A percentile compares a stretch with the other conserved stretches of the same genome.
These are phyloP conservation scores for Campoplex nolae DNA, from an alignment of 2,888 invertebrate species.

Conservation along the genomic window DNA sequence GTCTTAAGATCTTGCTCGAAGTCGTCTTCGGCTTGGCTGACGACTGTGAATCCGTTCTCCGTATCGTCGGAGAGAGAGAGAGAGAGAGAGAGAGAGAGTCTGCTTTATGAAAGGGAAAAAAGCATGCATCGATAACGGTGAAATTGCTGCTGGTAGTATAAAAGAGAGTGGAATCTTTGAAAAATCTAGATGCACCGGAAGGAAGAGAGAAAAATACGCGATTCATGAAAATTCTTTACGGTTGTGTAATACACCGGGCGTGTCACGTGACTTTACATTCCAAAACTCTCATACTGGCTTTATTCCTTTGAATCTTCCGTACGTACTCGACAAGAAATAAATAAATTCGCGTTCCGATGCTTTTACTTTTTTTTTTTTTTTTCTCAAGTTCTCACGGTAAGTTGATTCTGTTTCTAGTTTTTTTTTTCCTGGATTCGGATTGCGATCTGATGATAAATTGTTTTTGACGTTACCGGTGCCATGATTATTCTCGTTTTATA, in stretches of 20 bases:
- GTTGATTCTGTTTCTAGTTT: not conserved
- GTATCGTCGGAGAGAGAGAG: not conserved
- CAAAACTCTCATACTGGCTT: not conserved
- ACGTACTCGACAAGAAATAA: not conserved
- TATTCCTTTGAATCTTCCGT: not conserved
- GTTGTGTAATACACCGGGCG: not conserved
- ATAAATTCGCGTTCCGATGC: not conserved
- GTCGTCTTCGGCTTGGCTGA: not conserved
- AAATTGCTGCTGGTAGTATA: not conserved
- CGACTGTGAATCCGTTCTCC: constrained; percentile 3
- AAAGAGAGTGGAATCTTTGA: not conserved
- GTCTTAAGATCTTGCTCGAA: not conserved
- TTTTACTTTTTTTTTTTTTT: no score
- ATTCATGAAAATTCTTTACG: not conserved
- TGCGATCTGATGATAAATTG: not conserved
- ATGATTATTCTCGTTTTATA: not conserved
- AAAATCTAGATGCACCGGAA: not conserved
- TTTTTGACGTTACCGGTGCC: not conserved
- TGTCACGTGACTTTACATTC: not conserved
- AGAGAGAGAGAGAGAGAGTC: not conserved
- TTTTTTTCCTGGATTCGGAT: not conserved
- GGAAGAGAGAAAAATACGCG: not conserved
- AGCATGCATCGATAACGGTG: constrained; percentile 8
- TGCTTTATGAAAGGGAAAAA: constrained; percentile 7
- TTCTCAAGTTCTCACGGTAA: not conserved